A percentile compares a stretch with the other conserved stretches of the same genome.
phyloP scores from a whole-genome alignment of 37 sponge, comb jelly and placozoan genomes.

The Mnemiopsis leidyi region DNA sequence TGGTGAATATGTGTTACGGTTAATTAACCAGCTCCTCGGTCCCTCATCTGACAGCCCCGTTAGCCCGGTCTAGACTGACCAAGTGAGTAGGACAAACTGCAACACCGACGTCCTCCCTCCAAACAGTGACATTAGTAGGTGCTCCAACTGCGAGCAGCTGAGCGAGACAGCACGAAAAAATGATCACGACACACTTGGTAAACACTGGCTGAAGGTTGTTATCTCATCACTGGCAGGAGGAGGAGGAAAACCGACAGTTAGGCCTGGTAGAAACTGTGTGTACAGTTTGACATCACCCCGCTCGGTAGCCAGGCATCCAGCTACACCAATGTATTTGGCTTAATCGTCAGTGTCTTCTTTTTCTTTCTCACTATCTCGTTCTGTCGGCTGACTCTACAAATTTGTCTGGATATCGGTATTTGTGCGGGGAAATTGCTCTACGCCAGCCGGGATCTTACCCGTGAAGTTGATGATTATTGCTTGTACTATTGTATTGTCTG shows the following conservation, averaged over 20 bases:
- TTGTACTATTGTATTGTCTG: too few species aligned
- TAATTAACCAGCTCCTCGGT: not conserved
- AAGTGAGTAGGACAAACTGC: too few species aligned
- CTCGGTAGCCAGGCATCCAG: not conserved
- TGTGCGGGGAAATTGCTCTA: not conserved
- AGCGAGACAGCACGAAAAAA: too few species aligned
- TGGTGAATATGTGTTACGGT: not conserved
- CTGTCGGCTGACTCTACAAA: not conserved
- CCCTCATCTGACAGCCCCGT: not conserved
- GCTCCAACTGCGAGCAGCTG: too few species aligned
- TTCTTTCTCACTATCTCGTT: not conserved
- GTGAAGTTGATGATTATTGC: too few species aligned
- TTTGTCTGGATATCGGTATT: not conserved
- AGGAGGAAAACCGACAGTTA: too few species aligned
- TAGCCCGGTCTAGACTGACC: not conserved
- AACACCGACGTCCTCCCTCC: too few species aligned
- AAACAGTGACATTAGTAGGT: not conserved
- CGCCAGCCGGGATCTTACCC: not conserved
- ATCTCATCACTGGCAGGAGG: too few species aligned
- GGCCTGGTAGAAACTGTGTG: not conserved
- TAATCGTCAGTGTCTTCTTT: not conserved
- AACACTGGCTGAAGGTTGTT: too few species aligned
- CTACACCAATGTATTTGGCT: not conserved
- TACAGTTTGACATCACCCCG: not conserved
- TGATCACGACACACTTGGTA: too few species aligned